Evolutionary conservation across 2,113 vertebrate species (phyloP), one percentile per base, ranked within the genome.

Genomic region (Crotalus viridis): DNA sequence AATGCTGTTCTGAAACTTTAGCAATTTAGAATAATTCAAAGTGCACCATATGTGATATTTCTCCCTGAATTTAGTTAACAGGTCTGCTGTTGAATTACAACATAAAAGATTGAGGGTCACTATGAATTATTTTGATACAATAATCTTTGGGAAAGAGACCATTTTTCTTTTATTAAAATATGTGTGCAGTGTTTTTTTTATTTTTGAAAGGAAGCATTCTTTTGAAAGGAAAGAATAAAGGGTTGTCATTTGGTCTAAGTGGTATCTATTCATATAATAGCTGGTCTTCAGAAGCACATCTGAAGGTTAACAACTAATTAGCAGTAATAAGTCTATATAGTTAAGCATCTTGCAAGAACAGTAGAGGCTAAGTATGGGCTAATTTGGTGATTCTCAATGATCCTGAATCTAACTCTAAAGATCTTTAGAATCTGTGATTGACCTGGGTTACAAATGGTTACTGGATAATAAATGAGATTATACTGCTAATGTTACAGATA

Each of bases 271-370:
- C 91, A 89, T 93, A 95, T 88, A 95, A 93, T 90, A 85, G 39
- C 56, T 93, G 0, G 0, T 91, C 94, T 81, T 94, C 94, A 95
- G 54, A 93, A 95, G 51, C 85, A 90, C 46, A 51, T 22, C 0
- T 6, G 94, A 92, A 96, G 91, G 90, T 90, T 97, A 96, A 93
- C 92, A 93, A 96, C 93, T 95, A 96, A 97, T 95, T 52, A 86
- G 26, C 61, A 88, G 28, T 89, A 91, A 26, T 43, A 93, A 94
- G 97, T 87, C 24, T 52, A 21, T 52, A 21, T 54, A 93, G n/a
- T 56, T 95, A 39, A 86, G 74, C 22, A 51, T 26, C 74, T 91
- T 91, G 91, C 59, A 6, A 85, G 90, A 92, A 90, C 28, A 8
- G 0, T 61, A 54, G 88, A 95, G 2, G 4, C 10, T 90, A 92